Conservation (phyloP, 2,113 vertebrate species). For the Marmota monax region DNA sequence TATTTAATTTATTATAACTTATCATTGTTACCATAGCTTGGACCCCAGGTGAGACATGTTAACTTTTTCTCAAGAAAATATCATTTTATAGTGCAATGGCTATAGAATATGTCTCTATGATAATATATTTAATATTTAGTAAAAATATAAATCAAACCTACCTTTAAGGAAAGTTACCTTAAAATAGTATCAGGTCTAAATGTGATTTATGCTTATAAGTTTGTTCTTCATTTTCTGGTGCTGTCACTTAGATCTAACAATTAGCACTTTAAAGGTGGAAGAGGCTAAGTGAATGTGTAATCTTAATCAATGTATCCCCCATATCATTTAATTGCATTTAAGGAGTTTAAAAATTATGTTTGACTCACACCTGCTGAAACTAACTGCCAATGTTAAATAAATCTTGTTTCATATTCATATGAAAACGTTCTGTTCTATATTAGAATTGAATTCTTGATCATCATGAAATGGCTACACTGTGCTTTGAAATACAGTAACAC, state of each 20-base stretch:
- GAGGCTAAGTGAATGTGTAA: constrained; percentile 6
- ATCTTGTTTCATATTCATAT: constrained; percentile 54
- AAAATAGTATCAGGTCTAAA: background rate
- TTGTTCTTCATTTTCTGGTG: constrained; percentile 24
- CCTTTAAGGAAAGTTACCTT: background rate
- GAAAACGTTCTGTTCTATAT: background rate
- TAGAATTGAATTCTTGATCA: constrained; percentile 33
- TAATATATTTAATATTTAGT: constrained; percentile 3
- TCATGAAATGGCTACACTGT: background rate
- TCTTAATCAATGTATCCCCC: constrained; percentile 56
- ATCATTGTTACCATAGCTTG: background rate
- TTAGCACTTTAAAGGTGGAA: constrained; percentile 22
- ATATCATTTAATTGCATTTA: constrained; percentile 59
- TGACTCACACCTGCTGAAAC: constrained; percentile 61
- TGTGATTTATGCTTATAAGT: background rate
- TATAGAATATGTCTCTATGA: background rate
- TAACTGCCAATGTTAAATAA: constrained; percentile 58
- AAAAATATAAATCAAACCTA: background rate
- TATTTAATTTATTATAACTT: background rate
- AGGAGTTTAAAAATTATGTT: constrained; percentile 64
- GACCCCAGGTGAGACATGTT: background rate
- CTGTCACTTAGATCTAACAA: constrained; percentile 28
- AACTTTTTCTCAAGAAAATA: background rate
- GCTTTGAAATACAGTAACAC: background rate
- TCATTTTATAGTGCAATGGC: background rate